Base-by-base conservation (phyloP, 2,113 vertebrate genomes). In the Petrocephalus zakoni region DNA sequence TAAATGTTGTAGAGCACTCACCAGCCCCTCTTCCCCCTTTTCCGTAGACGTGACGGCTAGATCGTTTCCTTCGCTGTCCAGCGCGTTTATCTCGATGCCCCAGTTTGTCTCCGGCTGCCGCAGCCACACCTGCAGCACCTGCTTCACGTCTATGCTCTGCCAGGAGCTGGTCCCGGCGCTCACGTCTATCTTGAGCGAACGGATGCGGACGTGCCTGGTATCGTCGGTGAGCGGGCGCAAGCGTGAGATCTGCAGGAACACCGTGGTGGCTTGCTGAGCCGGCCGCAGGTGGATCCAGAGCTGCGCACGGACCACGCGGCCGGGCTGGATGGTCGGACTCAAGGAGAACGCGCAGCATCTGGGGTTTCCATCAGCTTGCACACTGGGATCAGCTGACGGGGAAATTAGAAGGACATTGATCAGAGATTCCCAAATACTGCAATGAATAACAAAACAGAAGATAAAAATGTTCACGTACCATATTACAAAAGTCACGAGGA, bases 131-230 rank as follows among this genome's bases (percentile, higher is more conserved):
- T 96, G 96, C 93, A 99, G 87, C 92, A 99, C 97, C 92, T 97
- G 97, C 93, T 99, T 99, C 93, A 99, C 97, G 91, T 99, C 98
- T 89, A 99, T 98, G 87, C 98, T 99, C 92, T 99, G 98, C 98
- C 98, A 99, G 88, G 97, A 97, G 90, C 96, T 96, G 92, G 95
- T 93, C 89, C 98, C 98, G 88, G 98, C 96, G 88, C 94, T 97
- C 94, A 99, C 96, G 92, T 99, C 98, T 86, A 99, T 96, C 96
- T 99, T 99, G 94, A 99, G 94, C 91, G 97, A 98, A 93, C 98
- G 97, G 94, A 99, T 98, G 94, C 97, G 96, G 92, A 97, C 96
- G 47, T 97, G 97, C 91, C 97, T 95, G 92, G 92, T 95, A 86
- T 97, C 97, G 87, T 98, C 97, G 2, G 93, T 91, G 93, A 96